Evolutionary conservation across 2,888 invertebrate genomes (phyloP).

Genomic region (Pecten maximus): DNA sequence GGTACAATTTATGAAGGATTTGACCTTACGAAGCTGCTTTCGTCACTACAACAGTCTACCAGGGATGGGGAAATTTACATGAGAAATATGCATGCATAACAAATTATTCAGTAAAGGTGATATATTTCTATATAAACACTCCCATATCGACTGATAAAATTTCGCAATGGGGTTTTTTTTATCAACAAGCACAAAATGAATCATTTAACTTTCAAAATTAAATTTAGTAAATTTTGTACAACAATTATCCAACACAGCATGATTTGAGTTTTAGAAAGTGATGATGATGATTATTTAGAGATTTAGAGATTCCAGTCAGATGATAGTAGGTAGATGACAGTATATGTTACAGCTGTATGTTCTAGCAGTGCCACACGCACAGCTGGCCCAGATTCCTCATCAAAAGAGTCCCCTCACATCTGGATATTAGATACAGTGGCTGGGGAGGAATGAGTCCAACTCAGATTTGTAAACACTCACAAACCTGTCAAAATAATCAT

Average conservation of each 20-base stretch:
- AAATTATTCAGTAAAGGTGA: not conserved
- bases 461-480: conserved; percentile 18
- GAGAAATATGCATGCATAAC: not conserved
- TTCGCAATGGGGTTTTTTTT: not conserved
- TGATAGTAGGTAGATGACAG: not conserved
- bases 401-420: not conserved
- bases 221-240: too few relatives aligned
- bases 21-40: not conserved
- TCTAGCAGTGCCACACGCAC: not conserved
- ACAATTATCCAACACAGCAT: too few relatives aligned
- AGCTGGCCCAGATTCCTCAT: not conserved
- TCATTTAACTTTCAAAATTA: not conserved
- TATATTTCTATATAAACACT: not conserved
- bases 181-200: not conserved
- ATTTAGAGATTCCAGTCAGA: too few relatives aligned
- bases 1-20: not conserved
- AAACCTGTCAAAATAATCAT: conserved; percentile 27
- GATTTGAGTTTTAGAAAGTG: too few relatives aligned
- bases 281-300: not conserved
- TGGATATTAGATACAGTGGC: not conserved
- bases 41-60: not conserved
- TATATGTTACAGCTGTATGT: not conserved
- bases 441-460: not conserved
- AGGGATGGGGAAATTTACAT: conserved; percentile 14
- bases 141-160: not conserved